Conservation (phyloP, 2,113 vertebrate genomes). For the Spea multiplicata region DNA sequence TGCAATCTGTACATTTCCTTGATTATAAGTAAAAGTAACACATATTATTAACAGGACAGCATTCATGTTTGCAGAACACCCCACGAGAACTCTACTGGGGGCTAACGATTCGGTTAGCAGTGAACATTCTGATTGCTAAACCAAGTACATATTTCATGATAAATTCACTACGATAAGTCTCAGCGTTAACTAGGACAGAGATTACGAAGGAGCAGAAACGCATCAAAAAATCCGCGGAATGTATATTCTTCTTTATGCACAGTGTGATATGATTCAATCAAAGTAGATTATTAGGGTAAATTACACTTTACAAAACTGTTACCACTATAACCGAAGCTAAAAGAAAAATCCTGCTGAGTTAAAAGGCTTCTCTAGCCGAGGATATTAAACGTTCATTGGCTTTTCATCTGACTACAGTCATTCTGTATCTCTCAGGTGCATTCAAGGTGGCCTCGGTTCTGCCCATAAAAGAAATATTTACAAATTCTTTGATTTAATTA, state of each 20-base stretch:
- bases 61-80: neutral
- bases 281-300: slow-evolving; percentile 46
- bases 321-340: slow-evolving; percentile 25
- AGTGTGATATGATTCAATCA: slow-evolving; percentile 40
- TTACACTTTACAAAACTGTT: slow-evolving; percentile 41
- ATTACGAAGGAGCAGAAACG: slow-evolving; percentile 20
- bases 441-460: neutral
- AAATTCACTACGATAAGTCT: slow-evolving; percentile 31
- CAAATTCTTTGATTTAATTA: neutral
- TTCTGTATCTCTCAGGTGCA: slow-evolving; percentile 17
- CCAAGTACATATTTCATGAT: slow-evolving; percentile 12
- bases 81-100: neutral
- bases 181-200: slow-evolving; percentile 40
- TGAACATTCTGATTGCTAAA: slow-evolving; percentile 6
- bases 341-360: slow-evolving; percentile 36
- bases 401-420: slow-evolving; percentile 14
- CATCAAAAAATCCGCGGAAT: slow-evolving; percentile 34
- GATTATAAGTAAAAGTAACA: too few species aligned
- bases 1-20: too few species aligned
- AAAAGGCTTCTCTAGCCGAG: slow-evolving; percentile 29
- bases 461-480: neutral
- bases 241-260: slow-evolving; percentile 21
- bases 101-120: slow-evolving; percentile 3
- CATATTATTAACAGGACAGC: too few species aligned
- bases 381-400: slow-evolving; percentile 18